These are phyloP conservation scores for Rhaphigaster nebulosa DNA, from an alignment of 2,888 invertebrate species.

Conservation along the genomic window DNA sequence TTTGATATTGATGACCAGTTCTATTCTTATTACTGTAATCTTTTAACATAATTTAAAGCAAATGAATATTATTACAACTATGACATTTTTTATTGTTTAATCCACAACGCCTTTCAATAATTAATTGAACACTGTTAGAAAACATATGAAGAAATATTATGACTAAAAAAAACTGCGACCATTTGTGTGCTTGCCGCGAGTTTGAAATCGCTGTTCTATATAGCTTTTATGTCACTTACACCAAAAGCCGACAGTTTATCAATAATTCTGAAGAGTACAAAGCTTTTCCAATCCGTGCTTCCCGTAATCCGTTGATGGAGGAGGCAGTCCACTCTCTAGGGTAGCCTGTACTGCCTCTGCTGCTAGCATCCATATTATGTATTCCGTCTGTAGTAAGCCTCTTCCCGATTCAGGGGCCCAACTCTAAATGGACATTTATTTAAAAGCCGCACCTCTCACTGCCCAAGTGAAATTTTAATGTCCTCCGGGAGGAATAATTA, in stretches of 20 bases:
- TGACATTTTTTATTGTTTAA: no score
- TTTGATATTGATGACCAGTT: no score
- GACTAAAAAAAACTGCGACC: background rate
- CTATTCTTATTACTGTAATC: no score
- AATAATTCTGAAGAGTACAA: background rate
- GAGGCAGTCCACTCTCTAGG: background rate
- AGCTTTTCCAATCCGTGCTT: background rate
- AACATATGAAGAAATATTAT: background rate
- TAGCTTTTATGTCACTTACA: background rate
- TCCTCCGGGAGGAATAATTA: constrained; percentile 4
- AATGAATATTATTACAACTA: no score
- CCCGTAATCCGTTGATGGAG: constrained; percentile 1
- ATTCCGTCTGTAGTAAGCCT: constrained; percentile 18
- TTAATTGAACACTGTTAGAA: no score
- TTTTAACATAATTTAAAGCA: no score
- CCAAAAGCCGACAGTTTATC: background rate
- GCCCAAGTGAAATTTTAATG: constrained; percentile 12
- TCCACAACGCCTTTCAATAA: no score
- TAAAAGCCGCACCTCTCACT: constrained; percentile 12
- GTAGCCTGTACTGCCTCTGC: background rate
- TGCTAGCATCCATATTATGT: background rate
- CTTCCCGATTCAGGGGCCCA: background rate
- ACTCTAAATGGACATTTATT: constrained; percentile 32
- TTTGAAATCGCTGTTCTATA: background rate
- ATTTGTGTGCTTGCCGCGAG: background rate